Evolutionary conservation across 2,888 invertebrate species (phyloP).

Genomic region (Drosophila anceps): DNA sequence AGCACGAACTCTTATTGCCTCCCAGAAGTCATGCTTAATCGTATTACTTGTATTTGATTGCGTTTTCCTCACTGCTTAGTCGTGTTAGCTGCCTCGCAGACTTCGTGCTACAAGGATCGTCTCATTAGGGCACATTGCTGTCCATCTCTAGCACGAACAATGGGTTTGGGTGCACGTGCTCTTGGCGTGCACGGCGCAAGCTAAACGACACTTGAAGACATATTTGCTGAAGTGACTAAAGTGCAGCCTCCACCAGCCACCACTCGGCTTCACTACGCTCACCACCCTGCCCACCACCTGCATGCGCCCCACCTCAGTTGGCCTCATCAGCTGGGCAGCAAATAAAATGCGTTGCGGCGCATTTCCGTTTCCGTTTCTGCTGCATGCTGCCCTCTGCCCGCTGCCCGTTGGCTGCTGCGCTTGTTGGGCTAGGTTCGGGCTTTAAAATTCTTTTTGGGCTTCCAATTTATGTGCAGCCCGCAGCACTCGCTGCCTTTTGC

Average conservation of each 20-base stretch:
- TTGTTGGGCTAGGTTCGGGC: constrained; percentile 64
- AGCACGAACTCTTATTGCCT: neutral
- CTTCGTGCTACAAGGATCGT: neutral
- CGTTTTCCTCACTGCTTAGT: neutral
- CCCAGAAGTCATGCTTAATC: too few species aligned
- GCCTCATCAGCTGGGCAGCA: constrained; percentile 55
- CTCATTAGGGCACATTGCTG: neutral
- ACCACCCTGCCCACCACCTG: neutral
- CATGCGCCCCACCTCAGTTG: neutral
- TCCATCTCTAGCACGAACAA: neutral
- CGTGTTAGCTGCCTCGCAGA: neutral
- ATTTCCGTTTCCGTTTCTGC: constrained; percentile 57
- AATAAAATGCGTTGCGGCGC: constrained; percentile 71
- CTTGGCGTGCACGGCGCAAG: constrained; percentile 7
- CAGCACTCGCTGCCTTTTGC: constrained; percentile 72
- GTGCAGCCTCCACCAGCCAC: constrained; percentile 51
- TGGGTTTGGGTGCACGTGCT: constrained; percentile 1
- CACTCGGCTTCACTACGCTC: neutral
- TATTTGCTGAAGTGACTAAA: constrained; percentile 68
- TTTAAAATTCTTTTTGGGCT: constrained; percentile 10
- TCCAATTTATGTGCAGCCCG: constrained; percentile 76
- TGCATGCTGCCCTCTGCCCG: neutral
- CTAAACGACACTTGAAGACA: constrained; percentile 60
- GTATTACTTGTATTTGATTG: neutral
- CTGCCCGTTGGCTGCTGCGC: constrained; percentile 38